Base-by-base conservation (phyloP, 2,797 vertebrate genomes). In the Pachyuromys duprasi region DNA sequence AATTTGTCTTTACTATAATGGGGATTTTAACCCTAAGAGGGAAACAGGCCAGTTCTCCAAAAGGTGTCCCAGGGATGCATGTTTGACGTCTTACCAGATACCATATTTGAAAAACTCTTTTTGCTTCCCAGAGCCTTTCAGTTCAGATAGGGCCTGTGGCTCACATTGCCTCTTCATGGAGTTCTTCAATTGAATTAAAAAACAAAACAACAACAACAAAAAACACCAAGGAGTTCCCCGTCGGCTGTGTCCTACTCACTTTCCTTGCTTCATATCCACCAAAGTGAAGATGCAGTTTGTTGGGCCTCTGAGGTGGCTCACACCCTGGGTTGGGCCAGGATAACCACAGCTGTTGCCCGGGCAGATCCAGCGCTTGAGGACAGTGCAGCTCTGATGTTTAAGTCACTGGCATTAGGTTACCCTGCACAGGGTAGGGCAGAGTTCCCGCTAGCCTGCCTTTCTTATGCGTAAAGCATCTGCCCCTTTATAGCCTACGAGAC, bases 261-360 rank as follows among this genome's bases (percentile, higher is more conserved):
- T 81, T 55, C 36, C 84, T 75, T 31, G 31, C 8, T 90, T 92
- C 62, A 74, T 42, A 57, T 33, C 74, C 53, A 18, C 60, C 67
- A 53, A 62, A 78, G 70, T 53, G 36, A 89, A 95, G 55, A 76
- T 42, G 33, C 60, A 49, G 6, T 22, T 0, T 60, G 18, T 39
- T 26, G 49, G 31, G 24, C 13, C 57, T 90, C 49, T 67, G 8
- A 5, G 28, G 67, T 60, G 45, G 7, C 2, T 79, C 9, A 0
- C 6, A 20, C n/a, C 20, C 15, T 5, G 15, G 26, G 15, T 33
- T 60, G 63, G 14, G 22, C 75, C 55, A 42, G 42, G 33, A 18
- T 36, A 13, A 3, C 49, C 12, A 1, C 2, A 4, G 17, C 57
- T 62, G 9, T 39, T n/a, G 3, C n/a, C 1, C 15, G 24, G 36